Evolutionary conservation across 1,140 invertebrate species (phyloP).

Genomic region (Bombus ignitus): DNA sequence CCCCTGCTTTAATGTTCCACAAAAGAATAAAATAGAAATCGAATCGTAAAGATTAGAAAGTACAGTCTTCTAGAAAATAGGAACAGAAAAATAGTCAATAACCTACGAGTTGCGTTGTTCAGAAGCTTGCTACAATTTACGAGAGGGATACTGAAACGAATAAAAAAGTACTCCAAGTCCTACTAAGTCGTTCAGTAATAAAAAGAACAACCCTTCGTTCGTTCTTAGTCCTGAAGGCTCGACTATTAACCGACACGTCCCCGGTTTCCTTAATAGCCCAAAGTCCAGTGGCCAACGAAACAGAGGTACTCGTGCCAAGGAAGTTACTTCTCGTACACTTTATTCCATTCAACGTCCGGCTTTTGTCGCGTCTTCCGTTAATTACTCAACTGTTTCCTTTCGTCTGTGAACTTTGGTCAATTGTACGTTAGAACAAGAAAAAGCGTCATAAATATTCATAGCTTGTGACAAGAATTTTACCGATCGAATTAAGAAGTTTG

Average conservation of each 20-base stretch:
- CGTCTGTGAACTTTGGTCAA: background rate
- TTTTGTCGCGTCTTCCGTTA: slow-evolving; percentile 12
- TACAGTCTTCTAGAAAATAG: background rate
- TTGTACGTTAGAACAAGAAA: background rate
- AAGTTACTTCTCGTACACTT: slow-evolving; percentile 62
- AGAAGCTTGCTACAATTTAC: slow-evolving; percentile 36
- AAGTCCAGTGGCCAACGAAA: slow-evolving; percentile 43
- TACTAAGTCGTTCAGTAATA: slow-evolving; percentile 59
- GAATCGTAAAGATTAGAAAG: background rate
- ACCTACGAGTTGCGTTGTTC: slow-evolving; percentile 21
- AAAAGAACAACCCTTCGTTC: slow-evolving; percentile 61
- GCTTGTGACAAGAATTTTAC: background rate
- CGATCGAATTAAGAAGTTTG: background rate
- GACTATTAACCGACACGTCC: slow-evolving; percentile 51
- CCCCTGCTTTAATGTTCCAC: too few species aligned
- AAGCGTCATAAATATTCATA: slow-evolving; percentile 11
- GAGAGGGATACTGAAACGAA: slow-evolving; percentile 46
- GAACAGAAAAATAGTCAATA: slow-evolving; percentile 11
- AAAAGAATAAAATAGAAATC: background rate
- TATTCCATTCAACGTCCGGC: slow-evolving; percentile 32
- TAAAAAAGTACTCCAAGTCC: slow-evolving; percentile 51
- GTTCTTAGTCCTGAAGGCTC: slow-evolving; percentile 59
- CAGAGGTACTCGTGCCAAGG: slow-evolving; percentile 69
- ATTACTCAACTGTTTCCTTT: slow-evolving; percentile 18
- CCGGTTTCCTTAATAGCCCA: slow-evolving; percentile 46